Percentiles rank a stretch among this genome's conserved stretches.
phyloP scores from a whole-genome alignment of 1,140 invertebrate genomes.

The Eufriesea mexicana region DNA sequence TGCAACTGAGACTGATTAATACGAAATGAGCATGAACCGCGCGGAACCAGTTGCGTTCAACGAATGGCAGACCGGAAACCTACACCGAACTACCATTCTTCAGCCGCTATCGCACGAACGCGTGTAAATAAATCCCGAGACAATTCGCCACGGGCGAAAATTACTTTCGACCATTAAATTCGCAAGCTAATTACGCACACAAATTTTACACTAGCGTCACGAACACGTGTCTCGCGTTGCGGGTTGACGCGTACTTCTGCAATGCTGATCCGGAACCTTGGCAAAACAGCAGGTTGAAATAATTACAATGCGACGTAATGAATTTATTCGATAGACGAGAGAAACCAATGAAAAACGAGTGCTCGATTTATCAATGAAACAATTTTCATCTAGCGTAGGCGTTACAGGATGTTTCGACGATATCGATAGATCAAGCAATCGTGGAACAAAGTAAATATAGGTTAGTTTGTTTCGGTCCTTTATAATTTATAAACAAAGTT shows the following conservation, averaged over 20 bases:
- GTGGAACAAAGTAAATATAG: no score
- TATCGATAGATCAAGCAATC: no score
- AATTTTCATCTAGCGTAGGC: no score
- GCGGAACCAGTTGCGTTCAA: background rate
- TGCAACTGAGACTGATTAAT: background rate
- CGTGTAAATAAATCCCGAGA: conserved; percentile 25
- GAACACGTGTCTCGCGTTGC: background rate
- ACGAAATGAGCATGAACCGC: background rate
- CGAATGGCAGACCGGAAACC: background rate
- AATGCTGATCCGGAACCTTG: background rate
- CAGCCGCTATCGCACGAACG: background rate
- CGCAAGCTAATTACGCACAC: conserved; percentile 29
- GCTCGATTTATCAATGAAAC: background rate
- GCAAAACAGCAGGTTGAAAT: background rate
- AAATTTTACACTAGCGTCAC: conserved; percentile 5
- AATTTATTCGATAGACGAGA: background rate
- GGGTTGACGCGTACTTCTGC: background rate
- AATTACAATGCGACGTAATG: no score
- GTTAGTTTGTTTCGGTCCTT: no score
- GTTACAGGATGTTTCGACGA: no score
- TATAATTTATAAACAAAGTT: no score
- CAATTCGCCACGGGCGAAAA: conserved; percentile 8
- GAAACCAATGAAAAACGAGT: background rate
- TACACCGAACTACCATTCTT: background rate
- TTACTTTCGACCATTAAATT: conserved; percentile 30